These are phyloP conservation scores for Lepidocyrtinus sp. DNA, from an alignment of 2,888 invertebrate species.

Conservation along the genomic window DNA sequence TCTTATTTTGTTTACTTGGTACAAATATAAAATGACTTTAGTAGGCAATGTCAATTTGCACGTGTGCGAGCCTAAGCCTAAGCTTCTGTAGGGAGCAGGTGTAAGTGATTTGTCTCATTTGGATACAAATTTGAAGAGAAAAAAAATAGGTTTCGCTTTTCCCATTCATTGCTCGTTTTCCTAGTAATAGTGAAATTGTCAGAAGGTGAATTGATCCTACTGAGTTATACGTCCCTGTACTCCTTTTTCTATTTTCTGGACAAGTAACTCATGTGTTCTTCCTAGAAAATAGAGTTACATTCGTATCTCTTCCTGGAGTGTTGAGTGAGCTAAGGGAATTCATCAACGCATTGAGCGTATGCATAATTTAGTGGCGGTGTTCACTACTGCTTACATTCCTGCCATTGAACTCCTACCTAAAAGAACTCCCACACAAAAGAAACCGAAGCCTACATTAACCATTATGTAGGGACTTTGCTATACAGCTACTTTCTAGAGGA, in stretches of 20 bases:
- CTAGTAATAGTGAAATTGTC: neutral
- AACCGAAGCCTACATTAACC: slow-evolving; percentile 2
- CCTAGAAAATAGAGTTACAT: neutral
- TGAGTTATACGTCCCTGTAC: neutral
- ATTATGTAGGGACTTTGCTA: neutral
- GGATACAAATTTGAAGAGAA: neutral
- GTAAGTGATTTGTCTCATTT: slow-evolving; percentile 9
- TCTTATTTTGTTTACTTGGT: too few species aligned
- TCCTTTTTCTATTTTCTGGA: neutral
- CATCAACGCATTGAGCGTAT: slow-evolving; percentile 59
- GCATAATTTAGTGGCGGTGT: slow-evolving; percentile 56
- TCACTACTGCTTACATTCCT: slow-evolving; percentile 1
- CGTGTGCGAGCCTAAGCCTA: neutral
- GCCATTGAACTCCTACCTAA: slow-evolving; percentile 2
- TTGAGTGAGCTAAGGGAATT: slow-evolving; percentile 52
- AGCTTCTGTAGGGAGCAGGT: slow-evolving; percentile 6
- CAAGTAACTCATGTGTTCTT: neutral
- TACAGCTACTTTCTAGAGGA: slow-evolving; percentile 3
- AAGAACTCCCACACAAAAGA: slow-evolving; percentile 22
- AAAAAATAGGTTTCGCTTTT: neutral
- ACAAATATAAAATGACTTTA: too few species aligned
- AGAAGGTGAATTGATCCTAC: neutral
- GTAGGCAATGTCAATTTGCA: neutral
- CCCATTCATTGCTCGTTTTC: too few species aligned
- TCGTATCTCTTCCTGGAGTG: slow-evolving; percentile 15